Evolutionary conservation across 2,797 vertebrate species (phyloP), one percentile per base, ranked within the genome.

Genomic region (Neopelma chrysocephalum): DNA sequence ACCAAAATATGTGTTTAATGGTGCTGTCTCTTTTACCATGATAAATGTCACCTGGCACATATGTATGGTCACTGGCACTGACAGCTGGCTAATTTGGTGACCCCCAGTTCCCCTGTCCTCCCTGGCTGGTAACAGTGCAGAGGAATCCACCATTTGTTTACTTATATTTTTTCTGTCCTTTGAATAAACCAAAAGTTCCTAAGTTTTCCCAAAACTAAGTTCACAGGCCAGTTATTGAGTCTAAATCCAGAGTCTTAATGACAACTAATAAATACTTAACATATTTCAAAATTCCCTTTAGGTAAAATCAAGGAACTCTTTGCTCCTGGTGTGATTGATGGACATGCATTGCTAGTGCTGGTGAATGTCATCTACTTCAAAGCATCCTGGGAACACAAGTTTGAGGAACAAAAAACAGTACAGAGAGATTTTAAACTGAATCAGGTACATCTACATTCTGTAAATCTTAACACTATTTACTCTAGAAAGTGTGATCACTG

Each of bases 321-420:
- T 60, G 95, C 97, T 75, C 95, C 94, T 16, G 99, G 98, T 19
- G 96, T 96, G 40, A 97, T 99, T 6, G 95, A 78, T 6, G 2
- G 51, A 1, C 96, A 71, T 6, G 98, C 98, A 0, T 93, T 98
- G 66, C 91, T 99, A 95, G 98, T 98, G 94, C 96, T 99, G 65
- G 98, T 99, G 89, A 99, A 99, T 5, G 99, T 98, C 5, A 97
- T 99, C 82, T 99, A 99, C 97, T 99, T 99, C 97, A 99, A 99
- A 97, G 99, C 99, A 76, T 98, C 97, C 87, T 99, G 99, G 99
- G 94, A 97, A 93, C 78, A 93, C 68, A 98, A 96, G 42, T 99
- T 99, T 96, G 89, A 98, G 60, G 90, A 95, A 40, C 91, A 95
- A 61, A 89, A 98, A 45, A 99, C 99, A 14, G 95, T 97, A 82